Evolutionary conservation across 2,888 invertebrate genomes (phyloP).

Genomic region (Drosophila colorata): DNA sequence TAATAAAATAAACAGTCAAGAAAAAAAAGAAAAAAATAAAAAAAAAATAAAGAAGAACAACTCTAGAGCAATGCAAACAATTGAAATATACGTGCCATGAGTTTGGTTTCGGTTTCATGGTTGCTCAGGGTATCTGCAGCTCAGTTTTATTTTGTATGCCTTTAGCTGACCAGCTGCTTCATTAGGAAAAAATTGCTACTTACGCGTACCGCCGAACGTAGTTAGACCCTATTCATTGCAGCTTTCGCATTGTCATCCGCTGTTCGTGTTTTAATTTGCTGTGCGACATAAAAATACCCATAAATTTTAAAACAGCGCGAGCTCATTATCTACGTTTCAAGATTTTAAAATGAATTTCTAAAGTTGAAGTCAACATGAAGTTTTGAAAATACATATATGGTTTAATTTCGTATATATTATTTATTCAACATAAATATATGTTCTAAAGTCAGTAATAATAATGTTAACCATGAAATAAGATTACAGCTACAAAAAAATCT

Average conservation of each 20-base stretch:
- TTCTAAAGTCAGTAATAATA: not conserved
- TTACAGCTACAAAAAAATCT: not conserved
- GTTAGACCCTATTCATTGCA: conserved; percentile 33
- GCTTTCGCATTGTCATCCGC: conserved; percentile 50
- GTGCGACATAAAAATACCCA: conserved; percentile 39
- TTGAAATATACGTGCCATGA: conserved; percentile 75
- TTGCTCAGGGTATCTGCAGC: conserved; percentile 23
- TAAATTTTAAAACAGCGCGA: conserved; percentile 28
- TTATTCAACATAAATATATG: not conserved
- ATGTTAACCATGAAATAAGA: no score
- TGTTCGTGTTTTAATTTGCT: conserved; percentile 15
- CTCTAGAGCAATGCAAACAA: conserved; percentile 63
- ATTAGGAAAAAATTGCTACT: conserved; percentile 50
- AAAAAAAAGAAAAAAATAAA: conserved; percentile 13
- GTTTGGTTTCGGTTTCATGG: conserved; percentile 53
- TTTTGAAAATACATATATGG: no score
- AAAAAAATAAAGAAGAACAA: conserved; percentile 23
- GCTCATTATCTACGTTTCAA: conserved; percentile 16
- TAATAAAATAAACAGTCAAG: conserved; percentile 70
- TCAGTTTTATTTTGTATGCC: conserved; percentile 23
- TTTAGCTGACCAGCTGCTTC: conserved; percentile 44
- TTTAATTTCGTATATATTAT: no score
- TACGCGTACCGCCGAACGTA: conserved; percentile 18
- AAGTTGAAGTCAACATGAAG: conserved; percentile 5
- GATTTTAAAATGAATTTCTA: conserved; percentile 30